Base-by-base conservation (phyloP, 2,113 vertebrate genomes). In the Pseudopipra pipra region DNA sequence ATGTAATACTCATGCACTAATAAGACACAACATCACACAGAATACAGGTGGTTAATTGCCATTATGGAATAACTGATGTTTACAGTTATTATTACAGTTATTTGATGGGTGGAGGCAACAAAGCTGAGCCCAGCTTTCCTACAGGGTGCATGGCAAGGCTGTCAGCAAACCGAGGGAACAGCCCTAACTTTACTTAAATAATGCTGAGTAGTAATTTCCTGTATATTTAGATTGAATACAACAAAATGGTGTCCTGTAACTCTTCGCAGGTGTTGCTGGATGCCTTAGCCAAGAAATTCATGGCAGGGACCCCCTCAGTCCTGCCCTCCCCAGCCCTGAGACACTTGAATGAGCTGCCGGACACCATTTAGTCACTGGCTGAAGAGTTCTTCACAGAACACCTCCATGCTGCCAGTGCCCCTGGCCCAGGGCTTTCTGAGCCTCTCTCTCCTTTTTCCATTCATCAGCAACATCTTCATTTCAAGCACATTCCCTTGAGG, bases 391-490 rank as follows among this genome's bases (percentile, higher is more conserved):
- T 41, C 56, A 74, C 7, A 37, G 22, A 76, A 51, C 14, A 81
- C 11, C 28, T 47, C 56, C 55, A 37, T 0, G 0, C 0, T 25
- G n/a, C 71, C 74, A 65, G 70, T 1, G 4, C n/a, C 28, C 41
- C 54, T 70, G 71, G 30, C 62, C 84, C 81, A 54, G 47, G 35
- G 55, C 80, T 44, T 54, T 31, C 77, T 25, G 3, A 43, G 28
- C 59, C 9, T 66, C 39, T 49, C 47, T 56, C 31, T 61, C 49
- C 47, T 54, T 85, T 49, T 54, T n/a, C 66, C 54, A 28, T 68
- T 68, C 82, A 83, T 59, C 88, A 85, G 84, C 81, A 91, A 70
- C 90, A 85, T 65, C 77, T 65, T 83, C 12, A 95, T 73, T 86
- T 89, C 58, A 67, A 90, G 87, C 92, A 72, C 84, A 75, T 70